These are phyloP conservation scores for Felis catus DNA, from an alignment of 2,113 vertebrate species.

Conservation along the genomic window F.catus_Fca126_mat1.0 CM031420.1:90119001-90119500, in stretches of 20 bases:
- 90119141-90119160: background rate
- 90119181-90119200: background rate
- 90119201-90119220: background rate
- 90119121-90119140: background rate
- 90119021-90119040: background rate
- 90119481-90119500: conserved; percentile 27
- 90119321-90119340: background rate
- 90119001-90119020: no score
- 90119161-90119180: background rate
- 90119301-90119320: background rate
- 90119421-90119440: conserved; percentile 34
- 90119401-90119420: background rate
- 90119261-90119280: background rate
- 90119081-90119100: background rate
- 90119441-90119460: background rate
- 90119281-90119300: background rate
- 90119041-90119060: background rate
- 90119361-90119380: background rate
- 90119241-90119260: background rate
- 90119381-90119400: background rate
- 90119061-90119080: background rate
- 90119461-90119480: background rate
- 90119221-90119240: background rate
- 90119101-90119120: background rate
- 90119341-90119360: background rate